phyloP scores from a whole-genome alignment of 2,113 vertebrate genomes.

The Orycteropus afer region DNA sequence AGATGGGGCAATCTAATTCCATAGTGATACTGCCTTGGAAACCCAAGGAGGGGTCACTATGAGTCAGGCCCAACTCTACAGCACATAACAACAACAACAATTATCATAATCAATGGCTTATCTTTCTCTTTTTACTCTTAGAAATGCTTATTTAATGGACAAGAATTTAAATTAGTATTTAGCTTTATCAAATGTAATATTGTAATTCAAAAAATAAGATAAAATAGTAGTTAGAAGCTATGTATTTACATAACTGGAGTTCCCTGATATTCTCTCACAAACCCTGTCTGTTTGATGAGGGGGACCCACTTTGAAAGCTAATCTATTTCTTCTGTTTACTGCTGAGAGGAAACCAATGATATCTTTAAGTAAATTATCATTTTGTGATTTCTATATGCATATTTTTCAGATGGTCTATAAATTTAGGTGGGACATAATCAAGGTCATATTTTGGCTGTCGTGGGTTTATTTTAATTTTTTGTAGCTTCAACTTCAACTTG shows the following conservation, averaged over 20 bases:
- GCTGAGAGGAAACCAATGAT: not conserved
- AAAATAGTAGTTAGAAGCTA: not conserved
- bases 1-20: too few relatives aligned
- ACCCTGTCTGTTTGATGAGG: not conserved
- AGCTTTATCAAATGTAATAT: not conserved
- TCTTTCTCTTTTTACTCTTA: not conserved
- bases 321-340: not conserved
- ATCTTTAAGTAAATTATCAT: not conserved
- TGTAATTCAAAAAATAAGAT: conserved; percentile 8
- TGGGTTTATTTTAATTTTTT: too few relatives aligned
- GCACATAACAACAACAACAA: too few relatives aligned
- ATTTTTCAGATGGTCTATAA: too few relatives aligned
- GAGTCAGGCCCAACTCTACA: too few relatives aligned
- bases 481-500: too few relatives aligned
- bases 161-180: not conserved
- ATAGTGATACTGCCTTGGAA: too few relatives aligned
- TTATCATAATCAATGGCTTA: not conserved
- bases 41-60: too few relatives aligned
- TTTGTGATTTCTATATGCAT: not conserved
- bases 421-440: too few relatives aligned
- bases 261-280: not conserved
- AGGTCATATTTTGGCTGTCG: too few relatives aligned
- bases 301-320: not conserved
- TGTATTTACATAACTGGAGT: not conserved
- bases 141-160: conserved; percentile 12